These are phyloP conservation scores for Prietella phreatophila DNA, from an alignment of 2,113 vertebrate species.

Conservation along the genomic window DNA sequence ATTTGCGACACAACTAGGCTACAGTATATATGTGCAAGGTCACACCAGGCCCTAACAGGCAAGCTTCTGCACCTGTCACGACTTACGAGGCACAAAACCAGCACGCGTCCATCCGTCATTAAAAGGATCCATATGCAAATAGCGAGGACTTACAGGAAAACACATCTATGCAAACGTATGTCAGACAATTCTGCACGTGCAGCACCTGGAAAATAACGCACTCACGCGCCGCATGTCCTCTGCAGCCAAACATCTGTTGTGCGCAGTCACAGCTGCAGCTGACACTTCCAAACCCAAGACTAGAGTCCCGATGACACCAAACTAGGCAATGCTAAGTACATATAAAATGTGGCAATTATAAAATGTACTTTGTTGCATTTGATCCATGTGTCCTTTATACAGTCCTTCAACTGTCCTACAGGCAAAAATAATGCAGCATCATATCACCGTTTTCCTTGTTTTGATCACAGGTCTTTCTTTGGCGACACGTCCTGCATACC, in stretches of 20 bases:
- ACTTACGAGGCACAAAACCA: neutral
- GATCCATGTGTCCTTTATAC: neutral
- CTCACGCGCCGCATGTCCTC: conserved; percentile 13
- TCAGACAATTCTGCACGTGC: neutral
- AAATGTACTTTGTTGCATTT: neutral
- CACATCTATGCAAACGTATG: neutral
- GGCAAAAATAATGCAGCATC: neutral
- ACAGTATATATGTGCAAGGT: conserved; percentile 43
- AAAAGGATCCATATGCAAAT: no score
- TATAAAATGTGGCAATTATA: neutral
- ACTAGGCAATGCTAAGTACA: neutral
- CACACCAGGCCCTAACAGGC: conserved; percentile 46
- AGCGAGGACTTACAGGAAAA: neutral
- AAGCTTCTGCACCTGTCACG: conserved; percentile 45
- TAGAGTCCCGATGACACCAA: neutral
- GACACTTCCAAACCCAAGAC: neutral
- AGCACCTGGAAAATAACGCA: conserved; percentile 1
- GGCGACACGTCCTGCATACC: conserved; percentile 56
- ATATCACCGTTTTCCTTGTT: neutral
- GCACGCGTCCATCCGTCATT: neutral
- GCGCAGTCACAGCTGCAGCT: conserved; percentile 30
- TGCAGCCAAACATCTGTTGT: conserved; percentile 46
- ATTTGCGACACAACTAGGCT: neutral
- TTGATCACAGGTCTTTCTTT: neutral
- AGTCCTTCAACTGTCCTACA: conserved; percentile 40